phyloP scores from a whole-genome alignment of 2,888 invertebrate species.

The Athalia cordata region DNA sequence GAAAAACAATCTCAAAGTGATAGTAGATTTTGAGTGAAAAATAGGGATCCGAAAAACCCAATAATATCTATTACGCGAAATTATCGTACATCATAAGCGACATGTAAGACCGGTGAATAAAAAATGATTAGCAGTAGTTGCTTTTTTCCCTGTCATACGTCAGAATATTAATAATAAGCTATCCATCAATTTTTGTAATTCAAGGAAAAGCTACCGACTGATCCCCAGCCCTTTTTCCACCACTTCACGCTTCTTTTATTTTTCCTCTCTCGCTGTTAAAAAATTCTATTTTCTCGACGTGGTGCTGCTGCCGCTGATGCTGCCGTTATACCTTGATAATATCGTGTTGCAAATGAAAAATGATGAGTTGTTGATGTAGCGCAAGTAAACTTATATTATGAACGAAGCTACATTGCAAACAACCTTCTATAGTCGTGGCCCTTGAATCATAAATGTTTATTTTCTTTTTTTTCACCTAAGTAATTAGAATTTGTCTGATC shows the following conservation, averaged over 20 bases:
- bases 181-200: slow-evolving; percentile 32
- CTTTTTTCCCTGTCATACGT: not conserved
- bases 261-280: not conserved
- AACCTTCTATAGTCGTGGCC: not conserved
- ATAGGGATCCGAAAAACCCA: not conserved
- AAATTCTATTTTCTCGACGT: slow-evolving; percentile 15
- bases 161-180: slow-evolving; percentile 26
- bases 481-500: not conserved
- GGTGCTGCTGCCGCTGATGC: not conserved
- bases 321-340: not conserved
- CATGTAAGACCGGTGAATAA: slow-evolving; percentile 6
- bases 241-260: too few relatives aligned
- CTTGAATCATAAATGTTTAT: not conserved
- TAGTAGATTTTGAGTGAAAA: not conserved
- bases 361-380: not conserved
- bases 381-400: not conserved
- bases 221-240: too few relatives aligned
- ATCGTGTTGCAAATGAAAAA: slow-evolving; percentile 24
- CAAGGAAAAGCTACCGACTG: too few relatives aligned
- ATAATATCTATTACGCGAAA: not conserved
- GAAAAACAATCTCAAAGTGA: too few relatives aligned
- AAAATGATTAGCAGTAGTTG: slow-evolving; percentile 19
- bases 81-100: not conserved
- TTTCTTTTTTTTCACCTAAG: not conserved
- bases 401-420: not conserved